These are phyloP conservation scores for Phycodurus eques DNA, from an alignment of 2,113 vertebrate genomes.

Conservation along the genomic window DNA sequence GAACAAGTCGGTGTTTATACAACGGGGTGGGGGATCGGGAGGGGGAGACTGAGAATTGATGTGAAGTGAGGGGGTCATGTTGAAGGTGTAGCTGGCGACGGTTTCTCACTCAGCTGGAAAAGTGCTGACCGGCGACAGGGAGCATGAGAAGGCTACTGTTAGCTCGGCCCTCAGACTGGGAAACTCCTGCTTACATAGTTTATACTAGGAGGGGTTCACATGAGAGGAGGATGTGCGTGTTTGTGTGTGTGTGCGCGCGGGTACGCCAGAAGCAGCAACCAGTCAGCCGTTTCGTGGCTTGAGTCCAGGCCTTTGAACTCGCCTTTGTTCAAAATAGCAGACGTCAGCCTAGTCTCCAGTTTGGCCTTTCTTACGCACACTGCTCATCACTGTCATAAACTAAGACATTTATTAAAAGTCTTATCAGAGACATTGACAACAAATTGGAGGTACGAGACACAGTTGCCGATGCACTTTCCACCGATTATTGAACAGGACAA, in stretches of 20 bases:
- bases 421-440: not conserved
- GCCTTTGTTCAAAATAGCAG: slow-evolving; percentile 55
- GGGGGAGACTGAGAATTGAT: not conserved
- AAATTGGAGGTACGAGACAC: not conserved
- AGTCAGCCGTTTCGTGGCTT: slow-evolving; percentile 40
- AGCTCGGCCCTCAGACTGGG: slow-evolving; percentile 38
- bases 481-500: too few species aligned
- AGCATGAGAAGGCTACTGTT: slow-evolving; percentile 48
- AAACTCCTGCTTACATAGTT: slow-evolving; percentile 27
- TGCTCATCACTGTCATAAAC: slow-evolving; percentile 25
- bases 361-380: slow-evolving; percentile 35
- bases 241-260: not conserved
- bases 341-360: slow-evolving; percentile 57
- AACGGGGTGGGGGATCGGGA: slow-evolving; percentile 9
- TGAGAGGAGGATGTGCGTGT: slow-evolving; percentile 13
- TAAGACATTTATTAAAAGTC: not conserved
- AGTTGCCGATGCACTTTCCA: too few species aligned
- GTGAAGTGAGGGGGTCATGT: slow-evolving; percentile 18
- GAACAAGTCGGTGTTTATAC: slow-evolving; percentile 42
- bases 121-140: slow-evolving; percentile 52
- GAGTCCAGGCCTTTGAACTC: slow-evolving; percentile 52
- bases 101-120: slow-evolving; percentile 54
- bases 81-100: slow-evolving; percentile 30
- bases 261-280: slow-evolving; percentile 22
- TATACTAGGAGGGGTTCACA: slow-evolving; percentile 14